Conservation (phyloP, 64 coral and sea anemone species). For the Pocillopora damicornis region DNA sequence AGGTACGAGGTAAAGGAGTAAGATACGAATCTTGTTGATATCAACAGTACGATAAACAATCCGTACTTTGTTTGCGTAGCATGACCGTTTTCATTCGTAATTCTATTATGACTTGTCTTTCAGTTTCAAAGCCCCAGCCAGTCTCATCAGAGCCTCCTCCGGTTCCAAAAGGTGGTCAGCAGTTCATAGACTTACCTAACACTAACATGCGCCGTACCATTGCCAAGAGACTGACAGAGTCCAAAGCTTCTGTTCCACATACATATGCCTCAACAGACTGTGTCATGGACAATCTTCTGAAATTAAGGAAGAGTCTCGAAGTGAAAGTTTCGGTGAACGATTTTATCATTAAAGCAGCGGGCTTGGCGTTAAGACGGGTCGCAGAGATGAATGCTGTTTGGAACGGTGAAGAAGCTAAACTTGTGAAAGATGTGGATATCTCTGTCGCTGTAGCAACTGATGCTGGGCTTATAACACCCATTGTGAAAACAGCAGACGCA, state of each 20-base stretch:
- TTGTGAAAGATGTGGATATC: slow-evolving; percentile 71
- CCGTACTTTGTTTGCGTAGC: not conserved
- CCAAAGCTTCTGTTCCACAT: slow-evolving; percentile 83
- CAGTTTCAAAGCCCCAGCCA: not conserved
- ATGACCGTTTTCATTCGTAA: not conserved
- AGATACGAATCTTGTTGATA: too few species aligned
- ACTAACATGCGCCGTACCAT: slow-evolving; percentile 68
- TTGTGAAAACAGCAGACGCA: slow-evolving; percentile 62
- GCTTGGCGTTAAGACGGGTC: slow-evolving; percentile 49
- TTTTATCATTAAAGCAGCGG: slow-evolving; percentile 82
- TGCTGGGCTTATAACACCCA: slow-evolving; percentile 80
- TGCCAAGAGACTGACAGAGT: slow-evolving; percentile 84
- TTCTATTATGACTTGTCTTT: not conserved
- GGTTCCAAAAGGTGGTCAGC: not conserved
- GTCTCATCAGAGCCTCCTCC: not conserved
- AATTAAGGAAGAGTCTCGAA: slow-evolving; percentile 49
- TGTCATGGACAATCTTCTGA: slow-evolving; percentile 68
- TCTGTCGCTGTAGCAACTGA: slow-evolving; percentile 82
- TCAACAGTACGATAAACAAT: not conserved
- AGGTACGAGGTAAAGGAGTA: too few species aligned
- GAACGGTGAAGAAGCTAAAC: slow-evolving; percentile 49
- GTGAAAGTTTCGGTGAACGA: slow-evolving; percentile 82
- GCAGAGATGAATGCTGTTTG: slow-evolving; percentile 82
- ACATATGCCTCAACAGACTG: slow-evolving; percentile 76
- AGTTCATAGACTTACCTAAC: slow-evolving; percentile 62